Evolutionary conservation across 1,140 invertebrate species (phyloP), one percentile per base, ranked within the genome.

Genomic region (Panagrolaimus sp.): DNA sequence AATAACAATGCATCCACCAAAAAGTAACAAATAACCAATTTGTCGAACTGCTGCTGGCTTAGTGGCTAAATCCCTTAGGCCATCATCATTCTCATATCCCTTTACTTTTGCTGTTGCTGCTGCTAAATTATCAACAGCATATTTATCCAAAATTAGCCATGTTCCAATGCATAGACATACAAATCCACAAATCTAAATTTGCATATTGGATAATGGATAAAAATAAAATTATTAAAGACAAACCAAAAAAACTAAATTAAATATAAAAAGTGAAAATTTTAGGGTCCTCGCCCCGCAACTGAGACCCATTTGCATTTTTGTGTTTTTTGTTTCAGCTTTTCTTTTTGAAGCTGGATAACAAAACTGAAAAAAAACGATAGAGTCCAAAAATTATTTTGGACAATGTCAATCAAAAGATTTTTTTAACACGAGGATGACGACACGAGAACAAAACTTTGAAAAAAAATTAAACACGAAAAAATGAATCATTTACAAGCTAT

Each of bases 11-110:
- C 82, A 26, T 12, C 80, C 80, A 62, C 80, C 80, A 46, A 81
- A 48, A 28, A 83, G 67, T 6, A 82, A 69, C 38, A 79, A 46
- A 71, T 79, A 81, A 8, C 80, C 80, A 55, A 82, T 82, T 69
- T 82, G 80, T 24, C 80, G 72, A 47, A 82, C 81, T n/a, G 81
- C 80, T n/a, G 77, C 71, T 26, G 80, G 80, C 67, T 82, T 82
- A 45, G 80, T 70, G 5, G 80, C 80, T 75, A 82, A 78, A 64
- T 82, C 80, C 45, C 70, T 68, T 14, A 82, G 52, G 58, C 77
- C 80, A 47, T 76, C 80, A 72, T 82, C 78, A 45, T 83, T 71
- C 62, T 78, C 77, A 45, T 78, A 73, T 21, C 79, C 78, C 55
- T 81, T 71, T 10, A 77, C 74, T 66, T 81, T 81, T 6, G 76